These are phyloP conservation scores for Lucinisca nassula DNA, from an alignment of 2,888 invertebrate species.

Conservation along the genomic window DNA sequence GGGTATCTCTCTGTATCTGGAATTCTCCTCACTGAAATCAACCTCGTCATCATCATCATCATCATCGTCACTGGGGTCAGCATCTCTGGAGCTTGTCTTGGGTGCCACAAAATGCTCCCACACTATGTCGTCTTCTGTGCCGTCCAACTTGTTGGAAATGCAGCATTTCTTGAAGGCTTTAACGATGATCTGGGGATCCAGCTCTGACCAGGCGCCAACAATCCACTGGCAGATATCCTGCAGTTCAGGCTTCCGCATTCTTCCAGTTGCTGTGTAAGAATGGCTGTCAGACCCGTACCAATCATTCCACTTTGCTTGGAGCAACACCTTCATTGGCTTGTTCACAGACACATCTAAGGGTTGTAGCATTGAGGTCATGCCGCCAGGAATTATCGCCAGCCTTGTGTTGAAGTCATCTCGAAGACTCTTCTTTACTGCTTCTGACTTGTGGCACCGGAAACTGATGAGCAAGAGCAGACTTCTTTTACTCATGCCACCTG, in stretches of 20 bases:
- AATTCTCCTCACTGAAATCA: too few species aligned
- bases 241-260: conserved; percentile 13
- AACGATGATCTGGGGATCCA: conserved; percentile 8
- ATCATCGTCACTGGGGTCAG: too few species aligned
- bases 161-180: conserved; percentile 41
- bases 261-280: neutral
- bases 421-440: neutral
- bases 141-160: conserved; percentile 33
- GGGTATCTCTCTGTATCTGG: too few species aligned
- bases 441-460: conserved; percentile 32
- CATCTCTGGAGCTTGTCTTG: too few species aligned
- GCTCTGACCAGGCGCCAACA: conserved; percentile 18
- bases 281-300: conserved; percentile 18
- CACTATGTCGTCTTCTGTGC: conserved; percentile 27
- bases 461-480: conserved; percentile 38
- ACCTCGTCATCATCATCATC: too few species aligned
- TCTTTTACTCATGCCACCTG: conserved; percentile 1
- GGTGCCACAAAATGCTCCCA: neutral
- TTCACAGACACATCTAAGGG: conserved; percentile 39
- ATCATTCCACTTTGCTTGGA: neutral
- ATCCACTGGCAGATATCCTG: conserved; percentile 20
- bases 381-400: conserved; percentile 39
- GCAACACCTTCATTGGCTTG: conserved; percentile 38
- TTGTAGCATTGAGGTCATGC: conserved; percentile 32
- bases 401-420: neutral